Percentiles rank a stretch among this genome's conserved stretches.
Conservation (phyloP, 2,888 invertebrate genomes). For the Folsomia candida region DNA sequence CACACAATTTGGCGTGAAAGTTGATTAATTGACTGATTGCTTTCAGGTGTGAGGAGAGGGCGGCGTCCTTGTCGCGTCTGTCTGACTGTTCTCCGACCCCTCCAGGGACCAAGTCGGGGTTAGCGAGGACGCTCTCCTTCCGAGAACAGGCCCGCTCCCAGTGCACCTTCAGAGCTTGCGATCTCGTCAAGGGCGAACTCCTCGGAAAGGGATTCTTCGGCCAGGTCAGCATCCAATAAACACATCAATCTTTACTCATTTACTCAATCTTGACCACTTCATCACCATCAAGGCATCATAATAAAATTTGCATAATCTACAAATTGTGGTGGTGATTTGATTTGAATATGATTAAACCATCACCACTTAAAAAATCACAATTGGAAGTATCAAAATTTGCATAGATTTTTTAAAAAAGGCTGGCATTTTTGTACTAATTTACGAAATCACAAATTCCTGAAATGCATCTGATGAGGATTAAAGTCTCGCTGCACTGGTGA, state of each 20-base stretch:
- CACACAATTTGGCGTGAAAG: background rate
- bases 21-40: background rate
- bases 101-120: conserved; percentile 57
- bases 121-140: conserved; percentile 85
- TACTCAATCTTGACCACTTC: background rate
- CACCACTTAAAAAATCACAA: no score
- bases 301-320: no score
- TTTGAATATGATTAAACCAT: no score
- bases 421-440: no score
- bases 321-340: no score
- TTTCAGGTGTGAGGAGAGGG: conserved; percentile 46
- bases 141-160: conserved; percentile 67
- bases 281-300: no score
- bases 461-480: no score
- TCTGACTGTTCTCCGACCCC: conserved; percentile 56
- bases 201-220: conserved; percentile 93
- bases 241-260: background rate
- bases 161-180: conserved; percentile 86
- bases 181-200: conserved; percentile 80
- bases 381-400: no score
- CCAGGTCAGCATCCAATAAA: conserved; percentile 57
- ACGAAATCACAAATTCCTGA: no score
- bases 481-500: no score
- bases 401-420: no score
- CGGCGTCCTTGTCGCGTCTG: conserved; percentile 49